These are phyloP conservation scores for Epinephelus cyanopodus DNA, from an alignment of 2,113 vertebrate genomes.

Conservation along the genomic window DNA sequence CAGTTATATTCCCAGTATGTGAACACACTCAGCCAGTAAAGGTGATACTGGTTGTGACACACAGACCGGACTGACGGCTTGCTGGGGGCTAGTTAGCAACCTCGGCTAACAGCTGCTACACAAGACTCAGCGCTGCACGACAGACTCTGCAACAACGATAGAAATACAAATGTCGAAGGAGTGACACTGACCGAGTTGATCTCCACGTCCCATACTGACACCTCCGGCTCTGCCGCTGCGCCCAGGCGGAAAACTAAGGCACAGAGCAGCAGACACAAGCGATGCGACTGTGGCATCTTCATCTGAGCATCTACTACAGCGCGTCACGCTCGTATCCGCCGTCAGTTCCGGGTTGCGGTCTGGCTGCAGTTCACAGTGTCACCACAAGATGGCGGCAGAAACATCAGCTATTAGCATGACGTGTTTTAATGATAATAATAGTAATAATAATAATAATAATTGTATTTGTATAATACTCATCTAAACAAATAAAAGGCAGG, in stretches of 20 bases:
- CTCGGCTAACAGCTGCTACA: conserved; percentile 55
- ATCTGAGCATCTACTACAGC: conserved; percentile 1
- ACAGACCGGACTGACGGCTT: neutral
- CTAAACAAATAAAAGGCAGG: too few species aligned
- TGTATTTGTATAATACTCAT: too few species aligned
- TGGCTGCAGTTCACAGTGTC: neutral
- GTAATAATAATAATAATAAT: too few species aligned
- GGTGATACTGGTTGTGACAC: neutral
- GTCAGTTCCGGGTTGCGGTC: conserved; percentile 62
- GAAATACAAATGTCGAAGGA: neutral
- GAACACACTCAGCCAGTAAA: neutral
- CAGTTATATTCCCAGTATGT: too few species aligned
- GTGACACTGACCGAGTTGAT: conserved; percentile 78
- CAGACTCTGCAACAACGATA: neutral
- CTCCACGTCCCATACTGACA: conserved; percentile 81
- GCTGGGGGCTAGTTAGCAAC: conserved; percentile 44
- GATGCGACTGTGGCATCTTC: conserved; percentile 57
- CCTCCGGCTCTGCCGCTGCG: conserved; percentile 63
- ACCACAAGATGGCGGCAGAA: conserved; percentile 4
- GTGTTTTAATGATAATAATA: too few species aligned
- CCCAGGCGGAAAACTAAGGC: conserved; percentile 33
- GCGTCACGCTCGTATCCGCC: conserved; percentile 43
- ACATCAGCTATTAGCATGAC: neutral
- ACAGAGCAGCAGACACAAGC: conserved; percentile 55
- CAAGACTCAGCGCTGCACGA: neutral